Conservation (phyloP, 2,888 invertebrate genomes). For the Hofmannophila pseudospretella region DNA sequence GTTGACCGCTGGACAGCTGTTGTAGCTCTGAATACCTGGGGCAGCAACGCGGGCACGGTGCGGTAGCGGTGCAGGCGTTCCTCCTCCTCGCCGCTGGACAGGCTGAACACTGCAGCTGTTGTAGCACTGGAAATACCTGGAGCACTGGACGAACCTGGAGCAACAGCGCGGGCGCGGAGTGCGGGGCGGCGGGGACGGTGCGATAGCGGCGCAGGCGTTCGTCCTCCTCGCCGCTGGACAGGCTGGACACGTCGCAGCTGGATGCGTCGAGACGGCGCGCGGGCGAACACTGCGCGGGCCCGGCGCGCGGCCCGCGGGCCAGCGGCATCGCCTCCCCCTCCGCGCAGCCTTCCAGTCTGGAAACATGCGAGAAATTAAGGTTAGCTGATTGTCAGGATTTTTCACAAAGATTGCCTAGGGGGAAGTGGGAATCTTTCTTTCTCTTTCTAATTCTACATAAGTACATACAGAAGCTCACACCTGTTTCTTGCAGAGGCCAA, state of each 20-base stretch:
- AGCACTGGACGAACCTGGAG: slow-evolving; percentile 37
- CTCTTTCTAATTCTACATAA: no score
- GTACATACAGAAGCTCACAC: no score
- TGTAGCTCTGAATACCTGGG: no score
- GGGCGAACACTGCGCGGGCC: slow-evolving; percentile 68
- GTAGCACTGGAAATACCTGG: no score
- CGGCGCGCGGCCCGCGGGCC: slow-evolving; percentile 49
- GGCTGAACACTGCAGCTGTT: slow-evolving; percentile 64
- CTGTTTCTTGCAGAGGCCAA: no score
- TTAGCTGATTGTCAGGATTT: not conserved
- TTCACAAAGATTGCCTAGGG: no score
- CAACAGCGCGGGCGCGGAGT: slow-evolving; percentile 11
- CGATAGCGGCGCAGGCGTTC: slow-evolving; percentile 69
- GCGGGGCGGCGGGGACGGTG: slow-evolving; percentile 37
- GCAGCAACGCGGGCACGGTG: slow-evolving; percentile 37
- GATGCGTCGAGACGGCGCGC: slow-evolving; percentile 69
- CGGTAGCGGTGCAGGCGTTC: slow-evolving; percentile 67
- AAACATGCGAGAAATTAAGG: no score
- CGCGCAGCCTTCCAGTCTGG: slow-evolving; percentile 66
- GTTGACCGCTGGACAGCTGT: no score
- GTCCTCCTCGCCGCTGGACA: slow-evolving; percentile 74
- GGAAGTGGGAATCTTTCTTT: no score
- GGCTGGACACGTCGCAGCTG: slow-evolving; percentile 68
- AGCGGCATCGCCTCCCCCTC: slow-evolving; percentile 72
- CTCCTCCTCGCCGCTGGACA: slow-evolving; percentile 74